These are phyloP conservation scores for Epicampocera succincta DNA, from an alignment of 2,888 invertebrate species.

Conservation along the genomic window DNA sequence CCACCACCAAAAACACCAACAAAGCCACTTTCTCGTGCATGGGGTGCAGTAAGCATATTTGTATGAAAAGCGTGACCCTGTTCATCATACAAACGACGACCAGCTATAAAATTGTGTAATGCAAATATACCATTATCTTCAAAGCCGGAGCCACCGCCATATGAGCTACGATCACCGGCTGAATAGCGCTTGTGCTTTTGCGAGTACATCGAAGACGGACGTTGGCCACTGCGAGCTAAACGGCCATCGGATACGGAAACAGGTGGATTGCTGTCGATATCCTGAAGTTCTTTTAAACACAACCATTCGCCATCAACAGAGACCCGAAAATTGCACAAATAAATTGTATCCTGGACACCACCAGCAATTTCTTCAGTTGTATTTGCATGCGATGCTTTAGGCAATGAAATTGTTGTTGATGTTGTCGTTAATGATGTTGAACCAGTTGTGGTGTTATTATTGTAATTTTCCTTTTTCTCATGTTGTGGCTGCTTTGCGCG, in stretches of 20 bases:
- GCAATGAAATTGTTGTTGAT: constrained; percentile 79
- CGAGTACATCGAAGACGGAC: constrained; percentile 70
- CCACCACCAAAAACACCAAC: constrained; percentile 79
- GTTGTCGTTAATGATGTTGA: constrained; percentile 21
- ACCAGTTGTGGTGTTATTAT: constrained; percentile 68
- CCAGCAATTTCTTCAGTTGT: constrained; percentile 80
- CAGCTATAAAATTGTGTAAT: constrained; percentile 79
- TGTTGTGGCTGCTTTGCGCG: constrained; percentile 63
- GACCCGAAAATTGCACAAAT: constrained; percentile 97
- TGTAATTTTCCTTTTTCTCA: constrained; percentile 70
- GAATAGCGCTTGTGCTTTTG: constrained; percentile 77
- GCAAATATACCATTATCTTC: constrained; percentile 80
- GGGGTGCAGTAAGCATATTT: constrained; percentile 71
- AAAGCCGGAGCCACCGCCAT: constrained; percentile 72
- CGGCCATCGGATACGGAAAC: constrained; percentile 59
- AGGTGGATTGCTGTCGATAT: constrained; percentile 85
- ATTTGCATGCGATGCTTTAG: constrained; percentile 82
- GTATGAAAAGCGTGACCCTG: constrained; percentile 70
- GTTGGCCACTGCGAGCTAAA: constrained; percentile 68
- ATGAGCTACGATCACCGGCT: constrained; percentile 68
- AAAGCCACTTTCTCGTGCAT: constrained; percentile 78
- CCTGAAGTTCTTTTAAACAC: constrained; percentile 95
- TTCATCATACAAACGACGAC: constrained; percentile 77
- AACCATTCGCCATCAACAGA: constrained; percentile 99
- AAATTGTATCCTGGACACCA: constrained; percentile 97